phyloP scores from a whole-genome alignment of 2,888 invertebrate species.

The Callinectes sapidus region DNA sequence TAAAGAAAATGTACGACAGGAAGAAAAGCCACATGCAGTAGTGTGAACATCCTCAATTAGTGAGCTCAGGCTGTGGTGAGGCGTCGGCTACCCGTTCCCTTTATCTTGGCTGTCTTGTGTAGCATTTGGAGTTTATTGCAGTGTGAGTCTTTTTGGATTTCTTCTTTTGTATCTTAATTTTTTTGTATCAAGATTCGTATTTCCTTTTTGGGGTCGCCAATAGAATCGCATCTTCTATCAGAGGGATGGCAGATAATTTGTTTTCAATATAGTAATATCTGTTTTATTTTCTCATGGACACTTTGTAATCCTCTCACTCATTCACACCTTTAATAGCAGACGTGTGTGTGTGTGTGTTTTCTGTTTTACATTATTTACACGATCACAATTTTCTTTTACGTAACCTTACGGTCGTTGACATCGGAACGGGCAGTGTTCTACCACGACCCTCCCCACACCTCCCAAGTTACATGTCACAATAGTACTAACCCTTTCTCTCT shows the following conservation, averaged over 20 bases:
- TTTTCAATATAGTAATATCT: background rate
- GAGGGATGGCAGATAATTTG: background rate
- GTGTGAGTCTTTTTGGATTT: background rate
- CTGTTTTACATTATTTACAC: background rate
- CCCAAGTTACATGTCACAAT: background rate
- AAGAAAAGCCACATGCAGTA: background rate
- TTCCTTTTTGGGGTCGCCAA: background rate
- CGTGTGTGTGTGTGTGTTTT: background rate
- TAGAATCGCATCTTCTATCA: background rate
- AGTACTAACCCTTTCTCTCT: background rate
- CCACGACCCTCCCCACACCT: background rate
- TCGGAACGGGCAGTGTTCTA: background rate
- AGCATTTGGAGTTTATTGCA: background rate
- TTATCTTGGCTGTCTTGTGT: background rate
- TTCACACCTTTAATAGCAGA: background rate
- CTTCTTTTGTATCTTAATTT: background rate
- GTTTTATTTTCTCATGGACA: background rate
- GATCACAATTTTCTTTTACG: background rate
- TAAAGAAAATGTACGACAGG: background rate
- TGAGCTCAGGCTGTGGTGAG: background rate
- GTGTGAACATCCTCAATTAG: constrained; percentile 10
- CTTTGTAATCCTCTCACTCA: background rate
- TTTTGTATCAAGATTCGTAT: background rate
- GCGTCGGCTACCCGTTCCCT: background rate
- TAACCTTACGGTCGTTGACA: background rate